Conservation (phyloP, 2,888 invertebrate species). For the Callimorpha dominula region DNA sequence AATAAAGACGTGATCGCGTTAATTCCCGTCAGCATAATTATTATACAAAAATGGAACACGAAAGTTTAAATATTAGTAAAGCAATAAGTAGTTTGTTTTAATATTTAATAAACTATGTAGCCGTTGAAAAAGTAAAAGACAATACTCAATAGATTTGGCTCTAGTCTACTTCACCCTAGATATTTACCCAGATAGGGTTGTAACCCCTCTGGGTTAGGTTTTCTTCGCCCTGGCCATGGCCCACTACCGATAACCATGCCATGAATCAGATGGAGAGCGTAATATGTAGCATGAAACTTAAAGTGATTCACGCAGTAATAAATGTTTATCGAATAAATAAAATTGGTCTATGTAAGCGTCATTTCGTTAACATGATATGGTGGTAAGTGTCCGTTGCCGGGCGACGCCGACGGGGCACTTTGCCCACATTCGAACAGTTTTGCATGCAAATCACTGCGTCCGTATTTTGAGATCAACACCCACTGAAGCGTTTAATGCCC, state of each 20-base stretch:
- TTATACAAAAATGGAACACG: too few relatives aligned
- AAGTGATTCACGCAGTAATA: background rate
- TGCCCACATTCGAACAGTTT: conserved; percentile 44
- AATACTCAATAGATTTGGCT: background rate
- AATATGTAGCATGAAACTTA: background rate
- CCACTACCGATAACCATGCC: too few relatives aligned
- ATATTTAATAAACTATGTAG: too few relatives aligned
- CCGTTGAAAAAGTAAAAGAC: background rate
- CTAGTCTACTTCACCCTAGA: too few relatives aligned
- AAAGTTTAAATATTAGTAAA: too few relatives aligned
- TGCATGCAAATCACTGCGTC: conserved; percentile 56
- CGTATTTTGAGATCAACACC: conserved; percentile 35
- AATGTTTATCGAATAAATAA: conserved; percentile 13
- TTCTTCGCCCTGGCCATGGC: too few relatives aligned
- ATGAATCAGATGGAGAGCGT: background rate
- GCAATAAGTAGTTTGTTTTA: too few relatives aligned
- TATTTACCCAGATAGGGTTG: too few relatives aligned
- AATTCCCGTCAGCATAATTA: too few relatives aligned
- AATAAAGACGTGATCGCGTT: too few relatives aligned
- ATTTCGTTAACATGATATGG: conserved; percentile 40
- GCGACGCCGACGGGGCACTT: conserved; percentile 49
- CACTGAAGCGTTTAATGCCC: conserved; percentile 21
- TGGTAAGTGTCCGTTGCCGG: conserved; percentile 44
- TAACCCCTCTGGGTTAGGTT: too few relatives aligned
- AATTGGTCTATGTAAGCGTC: conserved; percentile 27